Conservation (phyloP, 2,888 invertebrate genomes). For the Augiades crinisus region DNA sequence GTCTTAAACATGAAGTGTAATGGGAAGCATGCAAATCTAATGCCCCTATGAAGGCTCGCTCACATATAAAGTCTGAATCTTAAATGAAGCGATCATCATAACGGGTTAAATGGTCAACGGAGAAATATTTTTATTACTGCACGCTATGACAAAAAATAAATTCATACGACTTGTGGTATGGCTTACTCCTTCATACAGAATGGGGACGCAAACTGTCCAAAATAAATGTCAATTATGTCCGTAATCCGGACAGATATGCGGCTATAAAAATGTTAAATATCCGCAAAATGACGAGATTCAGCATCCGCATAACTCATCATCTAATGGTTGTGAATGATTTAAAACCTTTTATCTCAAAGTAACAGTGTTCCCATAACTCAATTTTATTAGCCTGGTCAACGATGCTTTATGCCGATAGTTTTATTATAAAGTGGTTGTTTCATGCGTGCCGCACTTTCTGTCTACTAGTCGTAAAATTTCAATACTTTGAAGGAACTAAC, state of each 20-base stretch:
- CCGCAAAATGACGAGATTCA: constrained; percentile 72
- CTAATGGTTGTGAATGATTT: constrained; percentile 79
- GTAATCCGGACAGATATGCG: constrained; percentile 72
- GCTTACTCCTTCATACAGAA: constrained; percentile 47
- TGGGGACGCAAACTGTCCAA: constrained; percentile 49
- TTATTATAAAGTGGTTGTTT: constrained; percentile 61
- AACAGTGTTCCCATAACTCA: constrained; percentile 76
- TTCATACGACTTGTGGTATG: constrained; percentile 54
- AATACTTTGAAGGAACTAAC: constrained; percentile 47
- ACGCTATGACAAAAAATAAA: constrained; percentile 63
- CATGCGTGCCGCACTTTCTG: constrained; percentile 55
- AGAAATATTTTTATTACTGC: constrained; percentile 72
- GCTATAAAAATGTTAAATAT: constrained; percentile 78
- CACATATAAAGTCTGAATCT: constrained; percentile 69
- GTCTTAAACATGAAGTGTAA: constrained; percentile 50
- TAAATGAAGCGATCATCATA: constrained; percentile 76
- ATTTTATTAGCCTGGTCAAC: constrained; percentile 77
- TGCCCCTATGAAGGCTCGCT: constrained; percentile 58
- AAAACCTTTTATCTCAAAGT: constrained; percentile 79
- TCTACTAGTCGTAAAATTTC: constrained; percentile 56
- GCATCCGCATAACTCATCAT: constrained; percentile 76
- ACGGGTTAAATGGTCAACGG: constrained; percentile 73
- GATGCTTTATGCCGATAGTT: constrained; percentile 67
- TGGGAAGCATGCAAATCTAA: constrained; percentile 75
- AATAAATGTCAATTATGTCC: constrained; percentile 66